phyloP scores from a whole-genome alignment of 1,140 invertebrate species.

The Drosophila takahashii region DNA sequence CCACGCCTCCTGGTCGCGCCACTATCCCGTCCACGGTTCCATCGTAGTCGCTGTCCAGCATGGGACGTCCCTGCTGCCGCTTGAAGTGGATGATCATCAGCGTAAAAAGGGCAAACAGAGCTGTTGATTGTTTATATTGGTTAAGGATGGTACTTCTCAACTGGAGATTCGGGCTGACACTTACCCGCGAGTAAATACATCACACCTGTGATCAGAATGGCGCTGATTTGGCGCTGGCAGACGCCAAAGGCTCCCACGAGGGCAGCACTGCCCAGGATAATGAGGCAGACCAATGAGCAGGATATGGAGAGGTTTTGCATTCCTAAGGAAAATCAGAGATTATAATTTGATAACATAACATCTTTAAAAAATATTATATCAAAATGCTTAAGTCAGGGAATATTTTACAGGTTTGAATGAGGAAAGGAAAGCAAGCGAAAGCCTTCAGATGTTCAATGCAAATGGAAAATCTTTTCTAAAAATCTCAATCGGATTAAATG shows the following conservation, averaged over 20 bases:
- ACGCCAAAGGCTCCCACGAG: conserved; percentile 94
- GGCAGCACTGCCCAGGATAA: conserved; percentile 92
- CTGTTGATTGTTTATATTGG: conserved; percentile 84
- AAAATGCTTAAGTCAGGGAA: neutral
- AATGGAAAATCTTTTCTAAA: neutral
- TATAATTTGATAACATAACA: neutral
- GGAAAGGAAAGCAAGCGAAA: conserved; percentile 4
- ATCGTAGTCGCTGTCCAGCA: conserved; percentile 86
- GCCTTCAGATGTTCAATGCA: neutral
- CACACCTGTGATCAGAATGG: conserved; percentile 94
- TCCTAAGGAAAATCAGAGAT: conserved; percentile 86
- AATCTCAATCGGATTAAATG: neutral
- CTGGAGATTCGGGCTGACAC: conserved; percentile 1
- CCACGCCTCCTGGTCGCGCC: conserved; percentile 85
- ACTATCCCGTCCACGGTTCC: conserved; percentile 90
- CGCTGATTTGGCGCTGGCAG: conserved; percentile 94
- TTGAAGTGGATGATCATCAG: conserved; percentile 96
- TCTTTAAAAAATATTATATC: neutral
- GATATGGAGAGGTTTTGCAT: conserved; percentile 97
- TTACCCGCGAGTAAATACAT: conserved; percentile 96
- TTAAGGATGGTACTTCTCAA: no score
- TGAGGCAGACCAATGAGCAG: conserved; percentile 94
- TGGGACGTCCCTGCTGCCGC: conserved; percentile 89
- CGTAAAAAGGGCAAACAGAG: conserved; percentile 94
- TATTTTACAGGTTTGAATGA: conserved; percentile 6